These are phyloP conservation scores for Temnothorax curvispinosus DNA, from an alignment of 1,140 invertebrate species.

Conservation along the genomic window DNA sequence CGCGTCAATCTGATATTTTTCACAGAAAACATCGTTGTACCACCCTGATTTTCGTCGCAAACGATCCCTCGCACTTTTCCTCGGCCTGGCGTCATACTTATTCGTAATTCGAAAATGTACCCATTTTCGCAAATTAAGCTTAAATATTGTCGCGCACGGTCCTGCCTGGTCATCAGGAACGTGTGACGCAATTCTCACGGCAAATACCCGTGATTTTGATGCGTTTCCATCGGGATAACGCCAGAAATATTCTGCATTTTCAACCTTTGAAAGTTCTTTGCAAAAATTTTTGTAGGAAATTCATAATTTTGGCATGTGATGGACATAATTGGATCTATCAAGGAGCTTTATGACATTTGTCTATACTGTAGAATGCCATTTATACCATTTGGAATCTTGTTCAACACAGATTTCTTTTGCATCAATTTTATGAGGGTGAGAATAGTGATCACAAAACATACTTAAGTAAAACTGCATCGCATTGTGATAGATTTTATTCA, in stretches of 20 bases:
- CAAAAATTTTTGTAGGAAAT: conserved; percentile 60
- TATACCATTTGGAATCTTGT: not conserved
- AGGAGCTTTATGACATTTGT: not conserved
- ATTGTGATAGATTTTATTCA: not conserved
- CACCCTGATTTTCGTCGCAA: conserved; percentile 83
- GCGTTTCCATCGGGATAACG: conserved; percentile 45
- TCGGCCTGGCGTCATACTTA: conserved; percentile 80
- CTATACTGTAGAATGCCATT: not conserved
- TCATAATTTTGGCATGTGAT: conserved; percentile 48
- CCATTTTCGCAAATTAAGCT: conserved; percentile 91
- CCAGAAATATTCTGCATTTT: conserved; percentile 45
- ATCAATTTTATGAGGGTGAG: conserved; percentile 13
- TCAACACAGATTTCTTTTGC: conserved; percentile 30
- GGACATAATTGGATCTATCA: not conserved
- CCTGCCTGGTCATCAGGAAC: conserved; percentile 52
- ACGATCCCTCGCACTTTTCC: conserved; percentile 85
- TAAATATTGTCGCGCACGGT: conserved; percentile 85
- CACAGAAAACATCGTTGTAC: conserved; percentile 87
- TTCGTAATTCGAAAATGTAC: conserved; percentile 88
- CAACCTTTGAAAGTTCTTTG: conserved; percentile 9
- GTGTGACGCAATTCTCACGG: conserved; percentile 16
- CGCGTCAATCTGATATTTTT: conserved; percentile 85
- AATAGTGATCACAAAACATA: not conserved
- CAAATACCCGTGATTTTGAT: conserved; percentile 39
- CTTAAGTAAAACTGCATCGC: not conserved